phyloP scores from a whole-genome alignment of 2,888 invertebrate species.

The Agrenia bidenticulata region DNA sequence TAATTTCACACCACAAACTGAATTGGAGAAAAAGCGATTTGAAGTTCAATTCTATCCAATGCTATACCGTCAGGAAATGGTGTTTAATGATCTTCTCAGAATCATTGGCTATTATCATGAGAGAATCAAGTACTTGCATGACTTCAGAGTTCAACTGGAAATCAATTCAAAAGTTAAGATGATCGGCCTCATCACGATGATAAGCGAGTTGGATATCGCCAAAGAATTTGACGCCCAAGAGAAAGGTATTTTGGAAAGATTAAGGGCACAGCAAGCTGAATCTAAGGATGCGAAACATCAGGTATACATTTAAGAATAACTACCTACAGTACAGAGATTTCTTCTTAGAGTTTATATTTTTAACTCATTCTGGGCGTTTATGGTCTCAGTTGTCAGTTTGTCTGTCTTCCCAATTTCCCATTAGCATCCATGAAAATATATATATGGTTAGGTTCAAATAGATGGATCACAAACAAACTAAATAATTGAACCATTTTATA shows the following conservation, averaged over 20 bases:
- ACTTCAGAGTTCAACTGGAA: constrained; percentile 64
- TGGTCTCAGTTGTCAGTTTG: too few species aligned
- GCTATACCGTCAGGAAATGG: constrained; percentile 63
- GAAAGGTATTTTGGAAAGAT: constrained; percentile 63
- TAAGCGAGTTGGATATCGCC: constrained; percentile 73
- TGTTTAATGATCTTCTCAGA: constrained; percentile 64
- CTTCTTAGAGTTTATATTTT: background rate
- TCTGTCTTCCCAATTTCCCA: too few species aligned
- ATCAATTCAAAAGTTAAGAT: constrained; percentile 62
- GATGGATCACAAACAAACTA: too few species aligned
- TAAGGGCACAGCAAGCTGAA: constrained; percentile 53
- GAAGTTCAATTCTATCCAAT: constrained; percentile 36
- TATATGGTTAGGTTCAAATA: too few species aligned
- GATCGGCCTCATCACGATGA: constrained; percentile 64
- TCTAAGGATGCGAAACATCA: constrained; percentile 36
- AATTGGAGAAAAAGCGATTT: constrained; percentile 28
- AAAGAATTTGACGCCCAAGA: constrained; percentile 73
- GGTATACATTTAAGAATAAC: constrained; percentile 13
- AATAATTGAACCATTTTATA: too few species aligned
- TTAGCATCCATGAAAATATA: too few species aligned
- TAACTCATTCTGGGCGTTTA: too few species aligned
- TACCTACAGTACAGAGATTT: background rate
- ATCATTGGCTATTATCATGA: constrained; percentile 69
- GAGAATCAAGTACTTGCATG: constrained; percentile 62
- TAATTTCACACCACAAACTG: constrained; percentile 40